Evolutionary conservation across 2,888 invertebrate species (phyloP).

Genomic region (Limulus polyphemus): DNA sequence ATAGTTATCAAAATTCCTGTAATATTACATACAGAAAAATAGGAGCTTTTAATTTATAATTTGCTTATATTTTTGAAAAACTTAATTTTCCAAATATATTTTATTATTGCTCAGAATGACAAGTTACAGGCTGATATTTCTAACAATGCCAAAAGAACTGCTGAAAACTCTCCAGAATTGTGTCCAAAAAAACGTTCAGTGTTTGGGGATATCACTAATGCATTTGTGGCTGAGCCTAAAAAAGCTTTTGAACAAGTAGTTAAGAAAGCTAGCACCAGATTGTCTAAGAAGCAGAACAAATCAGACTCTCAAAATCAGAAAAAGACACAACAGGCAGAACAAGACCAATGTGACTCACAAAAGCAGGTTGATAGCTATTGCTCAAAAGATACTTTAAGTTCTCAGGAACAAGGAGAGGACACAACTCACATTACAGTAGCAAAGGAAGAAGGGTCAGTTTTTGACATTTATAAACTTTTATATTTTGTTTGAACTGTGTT

Average conservation of each 20-base stretch:
- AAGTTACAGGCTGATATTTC: not conserved
- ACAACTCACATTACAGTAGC: too few relatives aligned
- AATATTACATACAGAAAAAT: too few relatives aligned
- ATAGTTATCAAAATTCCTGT: too few relatives aligned
- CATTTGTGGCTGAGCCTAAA: not conserved
- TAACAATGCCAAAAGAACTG: conserved; percentile 14
- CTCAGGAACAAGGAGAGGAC: too few relatives aligned
- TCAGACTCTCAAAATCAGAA: not conserved
- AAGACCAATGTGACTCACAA: not conserved
- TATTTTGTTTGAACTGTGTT: too few relatives aligned
- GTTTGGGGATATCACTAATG: conserved; percentile 23
- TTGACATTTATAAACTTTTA: too few relatives aligned
- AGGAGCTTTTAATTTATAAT: too few relatives aligned
- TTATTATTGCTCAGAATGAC: too few relatives aligned
- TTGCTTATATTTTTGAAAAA: too few relatives aligned
- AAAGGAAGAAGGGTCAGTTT: too few relatives aligned
- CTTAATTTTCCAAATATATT: too few relatives aligned
- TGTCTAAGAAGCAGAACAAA: not conserved
- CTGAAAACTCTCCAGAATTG: conserved; percentile 16
- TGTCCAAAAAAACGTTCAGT: conserved; percentile 21
- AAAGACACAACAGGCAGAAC: not conserved
- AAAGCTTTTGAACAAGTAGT: not conserved
- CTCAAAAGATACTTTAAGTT: not conserved
- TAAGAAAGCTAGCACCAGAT: not conserved
- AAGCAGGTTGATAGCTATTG: not conserved